These are phyloP conservation scores for Drosophila orena DNA, from an alignment of 1,140 invertebrate species.

Conservation along the genomic window DNA sequence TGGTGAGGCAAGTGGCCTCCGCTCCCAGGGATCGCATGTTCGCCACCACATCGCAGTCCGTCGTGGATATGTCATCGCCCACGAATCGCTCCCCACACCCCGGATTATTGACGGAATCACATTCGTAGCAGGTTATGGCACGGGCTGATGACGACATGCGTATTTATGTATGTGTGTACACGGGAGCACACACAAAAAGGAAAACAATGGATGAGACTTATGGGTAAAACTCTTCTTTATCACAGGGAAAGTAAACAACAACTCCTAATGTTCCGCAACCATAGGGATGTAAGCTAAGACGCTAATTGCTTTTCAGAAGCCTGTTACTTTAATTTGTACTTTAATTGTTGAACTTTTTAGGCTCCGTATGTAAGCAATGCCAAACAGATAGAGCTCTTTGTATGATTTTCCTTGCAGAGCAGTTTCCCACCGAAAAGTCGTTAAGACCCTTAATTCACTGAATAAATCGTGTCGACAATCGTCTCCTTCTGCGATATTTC, in stretches of 20 bases:
- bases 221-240: not conserved
- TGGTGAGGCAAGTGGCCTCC: constrained; percentile 69
- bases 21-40: constrained; percentile 28
- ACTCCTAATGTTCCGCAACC: too few relatives aligned
- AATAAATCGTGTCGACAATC: too few relatives aligned
- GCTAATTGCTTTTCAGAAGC: too few relatives aligned
- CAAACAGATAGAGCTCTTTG: too few relatives aligned
- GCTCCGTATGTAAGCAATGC: too few relatives aligned
- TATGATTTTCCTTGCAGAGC: too few relatives aligned
- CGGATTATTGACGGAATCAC: constrained; percentile 70
- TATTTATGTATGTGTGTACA: constrained; percentile 70
- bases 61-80: constrained; percentile 66
- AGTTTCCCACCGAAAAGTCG: too few relatives aligned
- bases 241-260: too few relatives aligned
- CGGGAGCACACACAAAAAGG: constrained; percentile 6
- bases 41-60: constrained; percentile 67
- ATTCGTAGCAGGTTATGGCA: constrained; percentile 77
- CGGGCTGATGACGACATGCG: constrained; percentile 65
- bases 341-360: too few relatives aligned
- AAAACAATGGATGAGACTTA: constrained; percentile 9
- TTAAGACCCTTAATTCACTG: too few relatives aligned
- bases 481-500: not conserved
- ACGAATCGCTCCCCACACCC: constrained; percentile 69
- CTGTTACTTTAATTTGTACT: too few relatives aligned
- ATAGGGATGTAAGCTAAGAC: too few relatives aligned